phyloP scores from a whole-genome alignment of 1,140 invertebrate species.

The Propsilocerus akamusi region DNA sequence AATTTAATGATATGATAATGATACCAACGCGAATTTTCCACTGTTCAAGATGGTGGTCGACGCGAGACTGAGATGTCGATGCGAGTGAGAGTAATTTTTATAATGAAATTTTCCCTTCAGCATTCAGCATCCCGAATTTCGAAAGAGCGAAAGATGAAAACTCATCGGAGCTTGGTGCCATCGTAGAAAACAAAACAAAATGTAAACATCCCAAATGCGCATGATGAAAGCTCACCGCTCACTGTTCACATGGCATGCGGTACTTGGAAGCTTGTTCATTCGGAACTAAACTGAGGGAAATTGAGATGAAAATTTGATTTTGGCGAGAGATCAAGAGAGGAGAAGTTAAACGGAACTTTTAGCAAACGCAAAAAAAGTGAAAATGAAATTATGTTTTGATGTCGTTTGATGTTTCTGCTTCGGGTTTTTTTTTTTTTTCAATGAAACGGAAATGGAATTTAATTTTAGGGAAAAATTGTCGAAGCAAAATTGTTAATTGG shows the following conservation, averaged over 20 bases:
- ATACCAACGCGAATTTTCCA: too few relatives aligned
- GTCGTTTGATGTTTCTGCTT: too few relatives aligned
- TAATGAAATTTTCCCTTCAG: neutral
- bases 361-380: neutral
- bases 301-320: constrained; percentile 4
- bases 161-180: too few relatives aligned
- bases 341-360: neutral
- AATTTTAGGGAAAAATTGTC: too few relatives aligned
- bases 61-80: neutral
- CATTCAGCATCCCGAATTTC: neutral
- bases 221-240: neutral
- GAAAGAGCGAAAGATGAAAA: too few relatives aligned
- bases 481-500: too few relatives aligned
- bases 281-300: neutral
- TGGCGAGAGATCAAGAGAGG: neutral
- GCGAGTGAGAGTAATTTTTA: neutral
- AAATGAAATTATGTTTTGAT: constrained; percentile 4
- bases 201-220: neutral
- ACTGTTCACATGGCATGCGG: neutral
- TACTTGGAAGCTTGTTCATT: neutral
- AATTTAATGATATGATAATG: too few relatives aligned
- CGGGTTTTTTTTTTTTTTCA: too few relatives aligned
- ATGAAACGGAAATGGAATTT: too few relatives aligned
- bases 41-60: neutral
- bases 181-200: too few relatives aligned